Evolutionary conservation across 2,888 invertebrate species (phyloP), one percentile per base, ranked within the genome.

Genomic region (Drosophila monieri): DNA sequence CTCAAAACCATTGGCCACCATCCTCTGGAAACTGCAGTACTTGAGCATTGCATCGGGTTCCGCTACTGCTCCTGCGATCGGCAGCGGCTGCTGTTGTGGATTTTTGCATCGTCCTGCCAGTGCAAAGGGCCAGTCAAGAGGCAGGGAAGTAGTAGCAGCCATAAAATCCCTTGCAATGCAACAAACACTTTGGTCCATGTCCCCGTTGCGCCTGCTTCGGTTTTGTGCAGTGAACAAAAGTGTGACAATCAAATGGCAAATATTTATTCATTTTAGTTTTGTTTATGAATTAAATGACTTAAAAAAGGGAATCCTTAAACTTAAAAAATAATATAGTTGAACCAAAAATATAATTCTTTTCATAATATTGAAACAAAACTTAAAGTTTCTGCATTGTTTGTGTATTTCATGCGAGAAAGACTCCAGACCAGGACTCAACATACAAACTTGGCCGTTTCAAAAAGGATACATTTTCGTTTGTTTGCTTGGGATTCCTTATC

Each of bases 91-190:
- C 62, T 73, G 80, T 78, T 86, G 69, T 78, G 70, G 53, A 54
- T 70, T 69, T 69, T 69, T 69, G 71, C 70, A 70, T 70, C 25
- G 70, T 18, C 47, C 25, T 70, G 83, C 69, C 83, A 83, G 27
- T 8, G 9, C 27, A 27, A 3, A 72, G 61, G 57, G 74, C 35
- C 6, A 35, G 74, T 46, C 67, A 65, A 35, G 15, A 59, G 35
- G n/a, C 18, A 18, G 30, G 8, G 27, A 27, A 25, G 65, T 53
- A 64, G 69, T 35, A 70, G 49, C 53, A 76, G 72, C 85, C 83
- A 79, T 87, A 87, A 87, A 84, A 84, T 87, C 85, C 69, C 62
- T 87, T 77, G 83, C 83, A 84, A 84, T 84, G 77, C 77, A 76
- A 76, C 81, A 81, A 80, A 69, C 71, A 70, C 54, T 69, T 69